Percentiles rank a stretch among this genome's conserved stretches.
phyloP scores from a whole-genome alignment of 2,888 invertebrate genomes.

The Tenthredo distinguenda region DNA sequence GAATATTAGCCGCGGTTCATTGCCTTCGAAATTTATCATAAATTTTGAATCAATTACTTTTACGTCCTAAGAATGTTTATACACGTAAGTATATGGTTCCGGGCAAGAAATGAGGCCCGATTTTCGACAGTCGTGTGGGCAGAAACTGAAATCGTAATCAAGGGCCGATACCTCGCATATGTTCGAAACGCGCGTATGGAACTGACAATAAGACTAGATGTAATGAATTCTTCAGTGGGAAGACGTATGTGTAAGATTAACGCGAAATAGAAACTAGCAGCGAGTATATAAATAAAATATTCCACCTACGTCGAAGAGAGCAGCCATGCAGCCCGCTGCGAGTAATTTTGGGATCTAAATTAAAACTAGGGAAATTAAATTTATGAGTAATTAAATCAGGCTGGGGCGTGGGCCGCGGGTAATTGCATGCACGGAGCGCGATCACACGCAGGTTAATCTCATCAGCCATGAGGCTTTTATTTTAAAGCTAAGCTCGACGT shows the following conservation, averaged over 20 bases:
- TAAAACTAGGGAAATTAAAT: slow-evolving; percentile 63
- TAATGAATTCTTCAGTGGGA: neutral
- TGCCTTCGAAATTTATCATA: neutral
- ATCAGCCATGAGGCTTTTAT: slow-evolving; percentile 53
- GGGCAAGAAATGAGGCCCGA: neutral
- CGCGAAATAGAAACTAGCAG: slow-evolving; percentile 3
- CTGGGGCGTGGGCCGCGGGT: slow-evolving; percentile 50
- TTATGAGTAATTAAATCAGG: slow-evolving; percentile 63
- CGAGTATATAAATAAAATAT: neutral
- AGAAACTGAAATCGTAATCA: neutral
- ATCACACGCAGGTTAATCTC: slow-evolving; percentile 62
- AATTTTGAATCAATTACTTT: slow-evolving; percentile 19
- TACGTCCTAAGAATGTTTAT: slow-evolving; percentile 1
- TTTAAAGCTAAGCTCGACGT: slow-evolving; percentile 15
- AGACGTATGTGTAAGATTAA: slow-evolving; percentile 1
- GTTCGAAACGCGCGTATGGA: neutral
- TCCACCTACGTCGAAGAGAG: slow-evolving; percentile 18
- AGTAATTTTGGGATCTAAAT: slow-evolving; percentile 62
- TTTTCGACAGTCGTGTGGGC: slow-evolving; percentile 13
- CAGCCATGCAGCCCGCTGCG: slow-evolving; percentile 31
- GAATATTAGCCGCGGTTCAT: neutral
- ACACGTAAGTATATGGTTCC: neutral
- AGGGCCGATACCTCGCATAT: neutral
- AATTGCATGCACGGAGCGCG: slow-evolving; percentile 56
- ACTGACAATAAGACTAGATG: slow-evolving; percentile 1